phyloP scores from a whole-genome alignment of 2,113 vertebrate species.

The Notarius quadriscutis region DNA sequence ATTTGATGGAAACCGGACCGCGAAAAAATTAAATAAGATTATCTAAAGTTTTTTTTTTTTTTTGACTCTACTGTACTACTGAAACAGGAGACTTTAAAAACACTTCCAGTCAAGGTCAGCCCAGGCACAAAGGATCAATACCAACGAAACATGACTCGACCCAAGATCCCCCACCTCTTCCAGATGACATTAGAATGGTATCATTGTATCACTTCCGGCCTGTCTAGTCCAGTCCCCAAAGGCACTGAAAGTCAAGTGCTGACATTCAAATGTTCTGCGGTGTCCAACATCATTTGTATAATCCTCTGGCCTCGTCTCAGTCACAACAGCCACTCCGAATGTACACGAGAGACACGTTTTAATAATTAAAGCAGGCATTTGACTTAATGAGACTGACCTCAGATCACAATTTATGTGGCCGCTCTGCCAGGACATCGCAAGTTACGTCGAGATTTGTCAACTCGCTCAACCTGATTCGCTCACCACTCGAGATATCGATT shows the following conservation, averaged over 20 bases:
- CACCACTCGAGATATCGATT: slow-evolving; percentile 17
- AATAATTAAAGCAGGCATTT: slow-evolving; percentile 4
- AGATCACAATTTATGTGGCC: slow-evolving; percentile 6
- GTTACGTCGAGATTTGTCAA: slow-evolving; percentile 22
- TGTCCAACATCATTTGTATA: slow-evolving; percentile 61
- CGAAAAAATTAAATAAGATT: too few relatives aligned
- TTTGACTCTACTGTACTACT: background rate
- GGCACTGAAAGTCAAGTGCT: slow-evolving; percentile 33
- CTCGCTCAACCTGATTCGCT: slow-evolving; percentile 28
- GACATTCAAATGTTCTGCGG: slow-evolving; percentile 55
- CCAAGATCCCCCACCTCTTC: background rate
- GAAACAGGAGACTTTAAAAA: slow-evolving; percentile 14
- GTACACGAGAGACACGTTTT: background rate
- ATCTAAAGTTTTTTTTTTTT: background rate
- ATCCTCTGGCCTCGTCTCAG: slow-evolving; percentile 31
- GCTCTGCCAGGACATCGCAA: background rate
- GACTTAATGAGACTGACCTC: background rate
- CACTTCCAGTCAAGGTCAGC: slow-evolving; percentile 31
- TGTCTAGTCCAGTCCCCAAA: background rate
- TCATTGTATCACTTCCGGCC: slow-evolving; percentile 15
- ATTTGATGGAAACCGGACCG: too few relatives aligned
- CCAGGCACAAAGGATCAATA: slow-evolving; percentile 37
- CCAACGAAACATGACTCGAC: background rate
- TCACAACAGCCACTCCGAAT: background rate
- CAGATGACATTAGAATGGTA: slow-evolving; percentile 17